Base-by-base conservation (phyloP, 2,113 vertebrate species). In the Trematomus loennbergii region DNA sequence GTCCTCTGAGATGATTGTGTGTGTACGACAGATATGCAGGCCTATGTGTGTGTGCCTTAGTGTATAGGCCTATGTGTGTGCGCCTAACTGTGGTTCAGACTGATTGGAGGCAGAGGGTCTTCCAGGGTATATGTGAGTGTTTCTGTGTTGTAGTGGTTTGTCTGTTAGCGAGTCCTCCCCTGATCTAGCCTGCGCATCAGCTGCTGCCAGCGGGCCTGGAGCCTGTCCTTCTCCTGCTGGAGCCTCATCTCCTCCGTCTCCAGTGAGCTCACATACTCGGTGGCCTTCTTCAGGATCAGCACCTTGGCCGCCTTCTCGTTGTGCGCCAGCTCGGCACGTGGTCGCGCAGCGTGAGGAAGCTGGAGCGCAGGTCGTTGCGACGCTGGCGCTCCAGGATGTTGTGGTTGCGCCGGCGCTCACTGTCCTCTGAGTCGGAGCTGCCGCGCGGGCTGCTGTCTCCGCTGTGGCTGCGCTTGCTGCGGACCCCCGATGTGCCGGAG, bases 281-380 rank as follows among this genome's bases (percentile, higher is more conserved):
- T 96, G 89, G 98, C 98, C 91, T 99, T 99, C 95, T 99, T 99
- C 86, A 99, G 95, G 87, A 99, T 99, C 85, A 99, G 96, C 88
- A 99, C 98, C 93, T 99, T 99, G 18, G 98, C 98, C 0, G 98
- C 98, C 91, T 99, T 99, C 84, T 99, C 97, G 48, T 99, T 99
- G 93, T 96, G 93, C 61, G 97, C 96, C 86, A 99, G 95, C 94
- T 99, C 0, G 98, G 98, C 91, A 99, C 97, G 67, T 99, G 97
- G 95, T 99, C 98, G 77, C 98, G 97, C 89, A 99, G 94, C 0
- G 96, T 97, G 71, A 99, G 96, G 91, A 99, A 99, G 94, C 98
- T 98, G 72, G 97, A 99, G 50, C 98, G 95, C 77, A 99, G 94
- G 94, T 99, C 98, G n/a, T 99, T 99, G 75, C 98, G 97, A 16